A percentile compares a stretch with the other conserved stretches of the same genome.
phyloP scores from a whole-genome alignment of 2,888 invertebrate species.

The Galeruca laticollis region DNA sequence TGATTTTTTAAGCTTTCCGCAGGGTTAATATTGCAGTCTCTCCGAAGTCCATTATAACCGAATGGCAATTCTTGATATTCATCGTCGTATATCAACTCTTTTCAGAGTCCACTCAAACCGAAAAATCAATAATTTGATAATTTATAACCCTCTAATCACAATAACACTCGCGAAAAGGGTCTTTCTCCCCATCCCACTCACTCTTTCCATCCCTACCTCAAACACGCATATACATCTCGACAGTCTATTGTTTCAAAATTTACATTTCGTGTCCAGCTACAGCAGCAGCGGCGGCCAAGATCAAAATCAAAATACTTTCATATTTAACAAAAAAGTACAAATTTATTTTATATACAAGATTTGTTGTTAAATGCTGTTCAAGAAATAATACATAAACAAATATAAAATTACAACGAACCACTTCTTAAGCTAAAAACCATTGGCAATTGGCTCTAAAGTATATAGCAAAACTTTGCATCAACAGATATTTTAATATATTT shows the following conservation, averaged over 20 bases:
- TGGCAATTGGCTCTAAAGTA: too few species aligned
- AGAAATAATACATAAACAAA: too few species aligned
- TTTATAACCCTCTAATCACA: conserved; percentile 50
- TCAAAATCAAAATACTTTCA: background rate
- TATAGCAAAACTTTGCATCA: too few species aligned
- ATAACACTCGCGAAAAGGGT: conserved; percentile 46
- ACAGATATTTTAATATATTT: too few species aligned
- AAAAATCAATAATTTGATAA: conserved; percentile 50
- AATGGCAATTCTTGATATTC: conserved; percentile 32
- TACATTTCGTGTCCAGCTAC: conserved; percentile 52
- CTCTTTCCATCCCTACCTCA: conserved; percentile 28
- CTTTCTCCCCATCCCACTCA: conserved; percentile 27
- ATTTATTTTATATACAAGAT: too few species aligned
- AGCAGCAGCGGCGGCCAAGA: background rate
- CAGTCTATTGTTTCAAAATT: conserved; percentile 53
- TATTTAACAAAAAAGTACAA: too few species aligned
- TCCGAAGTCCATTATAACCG: conserved; percentile 27
- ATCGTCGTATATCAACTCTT: conserved; percentile 25
- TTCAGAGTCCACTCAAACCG: conserved; percentile 24
- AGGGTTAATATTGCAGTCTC: too few species aligned
- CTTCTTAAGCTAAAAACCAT: too few species aligned
- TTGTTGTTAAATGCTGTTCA: too few species aligned
- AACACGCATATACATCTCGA: conserved; percentile 41
- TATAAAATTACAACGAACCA: too few species aligned
- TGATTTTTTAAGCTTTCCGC: too few species aligned